These are phyloP conservation scores for Eurois occulta DNA, from an alignment of 2,888 invertebrate genomes.

Conservation along the genomic window DNA sequence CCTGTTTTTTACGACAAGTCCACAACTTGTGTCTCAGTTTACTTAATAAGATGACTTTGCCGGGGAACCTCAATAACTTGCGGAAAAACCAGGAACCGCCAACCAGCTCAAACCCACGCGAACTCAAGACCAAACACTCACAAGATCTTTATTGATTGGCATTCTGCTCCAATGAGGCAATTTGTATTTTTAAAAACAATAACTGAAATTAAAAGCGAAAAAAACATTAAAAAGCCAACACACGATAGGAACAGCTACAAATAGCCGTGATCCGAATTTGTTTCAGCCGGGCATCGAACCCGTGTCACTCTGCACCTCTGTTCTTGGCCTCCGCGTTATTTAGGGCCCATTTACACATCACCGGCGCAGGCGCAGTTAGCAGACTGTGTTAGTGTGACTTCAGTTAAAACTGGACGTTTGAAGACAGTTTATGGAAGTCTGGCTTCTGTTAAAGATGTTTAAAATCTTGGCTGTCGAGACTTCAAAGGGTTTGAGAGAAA, in stretches of 20 bases:
- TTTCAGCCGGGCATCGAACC: constrained; percentile 74
- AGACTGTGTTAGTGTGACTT: constrained; percentile 11
- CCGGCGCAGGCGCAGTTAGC: constrained; percentile 32
- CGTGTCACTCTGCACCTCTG: constrained; percentile 65
- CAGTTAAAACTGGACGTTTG: constrained; percentile 9
- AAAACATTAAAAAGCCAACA: constrained; percentile 24
- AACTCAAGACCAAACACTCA: background rate
- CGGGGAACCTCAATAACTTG: background rate
- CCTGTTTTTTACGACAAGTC: background rate
- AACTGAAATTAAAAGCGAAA: constrained; percentile 22
- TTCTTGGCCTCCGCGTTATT: constrained; percentile 72
- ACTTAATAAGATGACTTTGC: background rate
- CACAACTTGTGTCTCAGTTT: background rate
- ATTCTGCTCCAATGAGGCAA: background rate
- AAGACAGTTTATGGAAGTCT: constrained; percentile 32
- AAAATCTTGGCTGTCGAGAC: constrained; percentile 8
- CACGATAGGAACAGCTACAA: constrained; percentile 44
- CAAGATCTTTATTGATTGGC: background rate
- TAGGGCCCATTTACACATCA: constrained; percentile 61
- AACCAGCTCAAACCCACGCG: background rate
- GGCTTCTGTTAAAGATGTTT: constrained; percentile 31
- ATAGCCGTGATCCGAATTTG: constrained; percentile 67
- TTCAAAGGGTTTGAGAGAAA: constrained; percentile 37
- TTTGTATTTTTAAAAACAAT: background rate
- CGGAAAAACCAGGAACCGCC: background rate